Evolutionary conservation across 2,888 invertebrate genomes (phyloP), one percentile per base, ranked within the genome.

Genomic region (Vannuccia rotundouncinata): DNA sequence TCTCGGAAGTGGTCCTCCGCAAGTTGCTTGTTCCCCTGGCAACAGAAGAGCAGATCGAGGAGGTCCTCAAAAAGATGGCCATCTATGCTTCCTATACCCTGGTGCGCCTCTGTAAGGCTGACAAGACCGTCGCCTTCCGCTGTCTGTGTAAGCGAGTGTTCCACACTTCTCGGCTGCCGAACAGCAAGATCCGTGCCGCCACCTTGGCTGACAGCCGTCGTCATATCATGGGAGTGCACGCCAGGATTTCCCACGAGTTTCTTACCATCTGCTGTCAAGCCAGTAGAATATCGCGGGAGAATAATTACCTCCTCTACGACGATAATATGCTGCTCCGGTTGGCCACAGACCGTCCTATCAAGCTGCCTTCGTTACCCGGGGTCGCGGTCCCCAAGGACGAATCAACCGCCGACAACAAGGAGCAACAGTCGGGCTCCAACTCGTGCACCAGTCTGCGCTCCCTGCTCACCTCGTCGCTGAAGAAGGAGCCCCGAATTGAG

Each of bases 141-240:
- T 80, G 80, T 66, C 31, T 10, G 10, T 80, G 80, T 31, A 60
- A 60, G 59, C 80, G 80, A 30, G 80, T 80, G 0, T 80, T 80
- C 31, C 59, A 81, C 27, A 80, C 80, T 25, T 29, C 73, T 10
- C 59, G 80, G 25, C 81, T 60, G 17, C 80, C 80, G 0, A 59
- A 73, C 25, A 25, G 60, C 25, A 81, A 73, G 29, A 81, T 80
- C 59, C 80, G 80, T 1, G 66, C 80, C 27, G 66, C 79, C 17
- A 80, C 80, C n/a, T 74, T 80, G 73, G 80, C 80, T 30, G 80
- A 80, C 30, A 66, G 59, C 25, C 31, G 80, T 13, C 80, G 80
- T 31, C 80, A 80, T 31, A 80, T 80, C n/a, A 80, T 80, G 80
- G 80, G 80, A 22, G 80, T 80, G 17, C 80, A 80, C 60, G 80